Conservation (phyloP, 1,140 invertebrate genomes). For the Aricia agestis region DNA sequence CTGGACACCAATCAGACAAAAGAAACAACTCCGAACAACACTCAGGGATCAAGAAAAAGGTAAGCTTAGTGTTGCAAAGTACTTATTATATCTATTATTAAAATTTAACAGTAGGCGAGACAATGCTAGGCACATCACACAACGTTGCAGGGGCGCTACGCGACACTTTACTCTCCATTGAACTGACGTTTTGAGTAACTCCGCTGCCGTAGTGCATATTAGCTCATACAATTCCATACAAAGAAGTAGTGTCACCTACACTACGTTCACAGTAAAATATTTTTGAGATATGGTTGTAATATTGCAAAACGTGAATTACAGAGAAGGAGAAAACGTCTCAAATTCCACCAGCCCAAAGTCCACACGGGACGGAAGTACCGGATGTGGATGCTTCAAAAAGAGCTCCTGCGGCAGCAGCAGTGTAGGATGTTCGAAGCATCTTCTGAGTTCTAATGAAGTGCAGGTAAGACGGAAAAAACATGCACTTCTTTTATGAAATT, state of each 20-base stretch:
- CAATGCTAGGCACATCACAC: too few relatives aligned
- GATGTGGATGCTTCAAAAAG: conserved; percentile 79
- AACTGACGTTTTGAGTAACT: too few relatives aligned
- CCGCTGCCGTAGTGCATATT: too few relatives aligned
- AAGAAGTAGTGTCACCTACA: too few relatives aligned
- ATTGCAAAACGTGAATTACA: conserved; percentile 46
- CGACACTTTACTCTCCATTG: too few relatives aligned
- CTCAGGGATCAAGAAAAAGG: conserved; percentile 82
- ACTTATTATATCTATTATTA: too few relatives aligned
- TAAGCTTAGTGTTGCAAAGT: conserved; percentile 33
- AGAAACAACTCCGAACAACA: conserved; percentile 79
- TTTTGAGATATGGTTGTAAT: neutral
- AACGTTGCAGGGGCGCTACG: too few relatives aligned
- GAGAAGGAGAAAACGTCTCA: conserved; percentile 85
- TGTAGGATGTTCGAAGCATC: conserved; percentile 59
- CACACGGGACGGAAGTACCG: conserved; percentile 82
- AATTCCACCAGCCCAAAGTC: conserved; percentile 88
- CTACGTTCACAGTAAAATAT: too few relatives aligned
- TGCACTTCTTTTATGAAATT: neutral
- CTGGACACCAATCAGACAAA: conserved; percentile 70
- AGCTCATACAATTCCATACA: too few relatives aligned
- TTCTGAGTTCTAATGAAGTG: conserved; percentile 66
- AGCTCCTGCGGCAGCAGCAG: conserved; percentile 66
- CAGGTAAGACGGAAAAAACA: conserved; percentile 40
- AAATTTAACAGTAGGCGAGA: too few relatives aligned